Conservation (phyloP, 2,797 vertebrate species). For the Arctocebus calabarensis region DNA sequence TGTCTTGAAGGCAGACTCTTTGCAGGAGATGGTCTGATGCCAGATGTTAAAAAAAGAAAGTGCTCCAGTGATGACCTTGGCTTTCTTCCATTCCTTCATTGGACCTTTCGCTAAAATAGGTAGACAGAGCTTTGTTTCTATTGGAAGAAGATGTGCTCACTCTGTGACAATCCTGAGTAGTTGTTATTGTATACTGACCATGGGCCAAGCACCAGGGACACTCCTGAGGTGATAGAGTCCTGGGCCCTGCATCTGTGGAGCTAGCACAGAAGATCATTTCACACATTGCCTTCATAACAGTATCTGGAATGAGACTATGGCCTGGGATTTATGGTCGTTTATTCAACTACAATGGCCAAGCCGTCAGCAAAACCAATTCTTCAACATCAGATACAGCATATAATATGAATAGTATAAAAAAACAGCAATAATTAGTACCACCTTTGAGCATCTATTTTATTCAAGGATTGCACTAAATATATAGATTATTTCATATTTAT, state of each 20-base stretch:
- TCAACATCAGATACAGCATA: background rate
- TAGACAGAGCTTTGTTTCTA: background rate
- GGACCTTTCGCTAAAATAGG: background rate
- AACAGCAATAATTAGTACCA: background rate
- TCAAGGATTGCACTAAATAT: background rate
- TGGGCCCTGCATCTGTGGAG: background rate
- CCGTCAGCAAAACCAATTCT: background rate
- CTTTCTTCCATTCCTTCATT: accelerated
- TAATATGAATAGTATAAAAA: background rate
- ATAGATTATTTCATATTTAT: background rate
- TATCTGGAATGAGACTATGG: background rate
- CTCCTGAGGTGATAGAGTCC: background rate
- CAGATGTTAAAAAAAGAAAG: background rate
- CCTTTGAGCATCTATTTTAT: background rate
- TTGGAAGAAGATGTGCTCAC: background rate
- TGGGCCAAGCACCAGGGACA: background rate
- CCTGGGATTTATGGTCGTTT: background rate
- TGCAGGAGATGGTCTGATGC: background rate
- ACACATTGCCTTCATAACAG: background rate
- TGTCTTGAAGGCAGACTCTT: background rate
- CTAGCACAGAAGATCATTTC: background rate
- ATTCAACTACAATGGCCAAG: background rate
- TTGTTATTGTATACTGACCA: background rate
- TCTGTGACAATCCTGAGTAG: background rate
- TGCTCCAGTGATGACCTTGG: background rate